Evolutionary conservation across 64 coral and sea anemone species (phyloP).

Genomic region (Hydrozoanthus tunicans): DNA sequence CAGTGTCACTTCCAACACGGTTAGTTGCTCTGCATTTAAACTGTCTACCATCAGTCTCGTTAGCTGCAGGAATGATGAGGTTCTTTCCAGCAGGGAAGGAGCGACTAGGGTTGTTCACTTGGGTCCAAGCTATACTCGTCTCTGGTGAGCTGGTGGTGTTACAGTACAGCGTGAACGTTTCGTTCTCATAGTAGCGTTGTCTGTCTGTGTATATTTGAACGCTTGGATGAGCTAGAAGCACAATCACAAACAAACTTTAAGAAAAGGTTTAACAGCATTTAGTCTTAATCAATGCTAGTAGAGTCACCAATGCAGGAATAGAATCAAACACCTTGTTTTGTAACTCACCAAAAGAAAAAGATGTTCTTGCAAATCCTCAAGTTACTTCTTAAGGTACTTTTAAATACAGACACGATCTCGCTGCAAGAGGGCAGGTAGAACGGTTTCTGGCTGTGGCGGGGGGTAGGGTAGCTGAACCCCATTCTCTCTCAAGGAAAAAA

Average conservation of each 20-base stretch:
- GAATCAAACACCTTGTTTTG: too few relatives aligned
- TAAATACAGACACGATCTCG: too few relatives aligned
- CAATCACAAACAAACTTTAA: background rate
- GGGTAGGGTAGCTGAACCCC: too few relatives aligned
- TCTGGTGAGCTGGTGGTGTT: background rate
- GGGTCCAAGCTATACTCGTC: background rate
- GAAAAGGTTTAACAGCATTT: too few relatives aligned
- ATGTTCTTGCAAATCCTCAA: too few relatives aligned
- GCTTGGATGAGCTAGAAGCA: background rate
- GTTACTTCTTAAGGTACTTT: too few relatives aligned
- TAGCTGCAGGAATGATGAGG: background rate
- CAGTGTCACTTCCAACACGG: background rate
- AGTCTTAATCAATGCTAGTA: too few relatives aligned
- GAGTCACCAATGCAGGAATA: too few relatives aligned
- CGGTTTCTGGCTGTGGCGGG: too few relatives aligned
- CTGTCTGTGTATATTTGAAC: slow-evolving; percentile 4
- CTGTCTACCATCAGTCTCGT: background rate
- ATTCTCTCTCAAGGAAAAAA: too few relatives aligned
- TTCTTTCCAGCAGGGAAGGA: background rate
- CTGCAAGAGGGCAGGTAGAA: too few relatives aligned
- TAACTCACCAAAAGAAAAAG: too few relatives aligned
- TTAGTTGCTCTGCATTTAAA: background rate
- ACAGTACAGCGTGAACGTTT: slow-evolving; percentile 34
- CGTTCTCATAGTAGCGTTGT: slow-evolving; percentile 3
- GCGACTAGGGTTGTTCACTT: background rate